These are phyloP conservation scores for Drosophila vallismaia DNA, from an alignment of 2,888 invertebrate species.

Conservation along the genomic window DNA sequence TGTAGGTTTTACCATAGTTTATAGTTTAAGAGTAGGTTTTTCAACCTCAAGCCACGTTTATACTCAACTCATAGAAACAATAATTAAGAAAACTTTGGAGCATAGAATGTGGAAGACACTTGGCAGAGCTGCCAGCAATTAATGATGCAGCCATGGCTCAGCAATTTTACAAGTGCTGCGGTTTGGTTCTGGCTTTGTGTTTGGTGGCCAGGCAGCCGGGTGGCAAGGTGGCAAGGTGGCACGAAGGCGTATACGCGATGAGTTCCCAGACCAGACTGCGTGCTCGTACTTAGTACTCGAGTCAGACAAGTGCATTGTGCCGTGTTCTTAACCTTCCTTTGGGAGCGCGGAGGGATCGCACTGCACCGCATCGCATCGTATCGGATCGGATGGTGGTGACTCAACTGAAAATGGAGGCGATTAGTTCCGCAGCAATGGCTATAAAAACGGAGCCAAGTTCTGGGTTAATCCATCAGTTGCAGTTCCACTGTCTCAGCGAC, in stretches of 20 bases:
- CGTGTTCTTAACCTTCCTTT: constrained; percentile 66
- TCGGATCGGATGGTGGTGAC: constrained; percentile 54
- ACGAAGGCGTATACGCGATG: constrained; percentile 59
- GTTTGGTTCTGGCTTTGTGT: constrained; percentile 1
- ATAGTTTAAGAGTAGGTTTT: neutral
- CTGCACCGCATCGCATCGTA: constrained; percentile 6
- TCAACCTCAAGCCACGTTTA: neutral
- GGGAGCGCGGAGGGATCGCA: constrained; percentile 37
- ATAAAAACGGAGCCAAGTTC: constrained; percentile 63
- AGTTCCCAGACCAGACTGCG: constrained; percentile 58
- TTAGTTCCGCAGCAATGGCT: constrained; percentile 44
- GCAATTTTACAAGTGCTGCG: constrained; percentile 59
- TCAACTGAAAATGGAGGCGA: constrained; percentile 47
- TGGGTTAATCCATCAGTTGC: constrained; percentile 64
- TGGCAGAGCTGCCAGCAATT: constrained; percentile 64
- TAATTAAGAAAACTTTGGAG: constrained; percentile 19
- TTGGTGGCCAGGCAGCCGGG: no score
- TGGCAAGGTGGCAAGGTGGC: neutral
- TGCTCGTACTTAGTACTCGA: constrained; percentile 35
- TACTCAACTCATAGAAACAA: neutral
- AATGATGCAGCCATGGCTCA: constrained; percentile 70
- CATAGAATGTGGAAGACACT: constrained; percentile 11
- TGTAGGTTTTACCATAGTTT: neutral
- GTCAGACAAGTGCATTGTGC: constrained; percentile 21
- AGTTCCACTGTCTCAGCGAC: constrained; percentile 33